Evolutionary conservation across 1,140 invertebrate genomes (phyloP), one percentile per base, ranked within the genome.

Genomic region (Mylabris phalerata): DNA sequence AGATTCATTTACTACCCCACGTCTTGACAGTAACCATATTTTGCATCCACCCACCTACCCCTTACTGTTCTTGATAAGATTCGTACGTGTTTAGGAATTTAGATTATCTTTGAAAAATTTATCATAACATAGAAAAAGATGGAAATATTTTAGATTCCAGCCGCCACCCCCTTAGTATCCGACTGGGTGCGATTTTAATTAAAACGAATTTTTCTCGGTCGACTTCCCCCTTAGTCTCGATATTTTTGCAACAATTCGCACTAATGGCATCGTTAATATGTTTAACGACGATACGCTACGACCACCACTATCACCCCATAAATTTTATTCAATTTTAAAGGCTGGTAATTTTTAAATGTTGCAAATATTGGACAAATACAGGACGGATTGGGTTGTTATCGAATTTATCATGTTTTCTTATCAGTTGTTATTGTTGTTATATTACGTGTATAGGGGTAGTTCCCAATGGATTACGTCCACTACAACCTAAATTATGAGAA

Each of bases 311-410:
- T 7, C 32, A 32, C 32, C 32, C 32, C 7, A 32, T 32, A 5
- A 4, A 7, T 32, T 32, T 7, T 32, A 7, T 3, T 32, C 32
- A 5, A 32, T 32, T 32, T 32, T 7, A 4, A n/a, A 32, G 32
- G 49, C 39, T 41, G 40, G 0, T 2, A 13, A 24, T 13, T 42
- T 39, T 7, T 43, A 9, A 54, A 54, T 27, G 39, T 41, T n/a
- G 49, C 45, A 11, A 25, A 42, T 48, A 57, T 48, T 46, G 55
- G 32, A 25, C 19, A 19, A 19, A 19, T 19, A 19, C 45, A 57
- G 50, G 56, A 57, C 27, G 56, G 56, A 57, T 57, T 49, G 25
- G 25, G 5, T 50, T 47, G 41, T 57, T 57, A 57, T 57, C 56
- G 39, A 9, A 39, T 57, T 57, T 45, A 57, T 57, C 56, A 57